Conservation (phyloP, 2,113 vertebrate genomes). For the Scophthalmus maximus region DNA sequence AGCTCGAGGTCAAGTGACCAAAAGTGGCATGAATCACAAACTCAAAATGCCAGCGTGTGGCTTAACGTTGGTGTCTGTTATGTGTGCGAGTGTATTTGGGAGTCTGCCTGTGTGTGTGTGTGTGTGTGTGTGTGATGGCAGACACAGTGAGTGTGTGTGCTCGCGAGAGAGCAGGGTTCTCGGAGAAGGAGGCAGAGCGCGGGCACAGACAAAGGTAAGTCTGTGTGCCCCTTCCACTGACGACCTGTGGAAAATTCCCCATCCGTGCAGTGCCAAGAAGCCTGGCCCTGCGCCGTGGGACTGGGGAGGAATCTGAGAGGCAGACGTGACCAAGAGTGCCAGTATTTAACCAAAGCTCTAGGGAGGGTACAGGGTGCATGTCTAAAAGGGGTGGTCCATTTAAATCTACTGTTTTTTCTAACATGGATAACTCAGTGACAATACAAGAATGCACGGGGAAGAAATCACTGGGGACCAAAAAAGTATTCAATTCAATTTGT, state of each 20-base stretch:
- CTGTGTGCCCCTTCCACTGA: conserved; percentile 72
- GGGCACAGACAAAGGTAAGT: conserved; percentile 77
- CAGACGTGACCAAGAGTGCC: conserved; percentile 60
- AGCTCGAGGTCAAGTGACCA: conserved; percentile 34
- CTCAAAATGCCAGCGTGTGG: conserved; percentile 64
- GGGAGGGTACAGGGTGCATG: conserved; percentile 1
- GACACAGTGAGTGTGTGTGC: conserved; percentile 49
- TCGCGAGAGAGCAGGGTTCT: conserved; percentile 34
- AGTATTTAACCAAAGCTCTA: conserved; percentile 39
- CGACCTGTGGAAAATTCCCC: conserved; percentile 80
- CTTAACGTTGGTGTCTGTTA: conserved; percentile 41
- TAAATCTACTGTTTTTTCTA: conserved; percentile 3
- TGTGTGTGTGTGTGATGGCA: conserved; percentile 35
- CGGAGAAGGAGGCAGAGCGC: conserved; percentile 57
- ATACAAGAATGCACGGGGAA: no score
- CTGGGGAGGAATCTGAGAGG: conserved; percentile 64
- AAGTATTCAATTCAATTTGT: no score
- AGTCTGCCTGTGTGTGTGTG: conserved; percentile 9
- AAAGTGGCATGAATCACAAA: conserved; percentile 21
- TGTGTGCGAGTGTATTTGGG: background rate
- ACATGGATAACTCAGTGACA: no score
- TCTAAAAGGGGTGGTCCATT: background rate
- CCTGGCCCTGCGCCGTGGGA: conserved; percentile 53
- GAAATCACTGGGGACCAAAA: no score
- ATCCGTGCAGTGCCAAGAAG: conserved; percentile 69